These are phyloP conservation scores for Drosophila formosana DNA, from an alignment of 2,888 invertebrate genomes.

Conservation along the genomic window DNA sequence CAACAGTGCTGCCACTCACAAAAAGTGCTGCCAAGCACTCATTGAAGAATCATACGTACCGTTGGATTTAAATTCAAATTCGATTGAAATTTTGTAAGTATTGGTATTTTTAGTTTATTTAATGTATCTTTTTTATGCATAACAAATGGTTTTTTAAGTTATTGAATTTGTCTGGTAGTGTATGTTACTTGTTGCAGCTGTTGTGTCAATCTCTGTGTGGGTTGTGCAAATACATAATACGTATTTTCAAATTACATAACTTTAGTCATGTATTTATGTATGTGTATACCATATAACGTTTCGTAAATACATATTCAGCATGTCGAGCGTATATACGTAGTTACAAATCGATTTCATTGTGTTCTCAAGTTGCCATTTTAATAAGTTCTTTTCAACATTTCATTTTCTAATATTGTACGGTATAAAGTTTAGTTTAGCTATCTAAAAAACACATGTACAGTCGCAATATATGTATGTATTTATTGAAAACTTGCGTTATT, in stretches of 20 bases:
- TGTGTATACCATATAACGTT: constrained; percentile 31
- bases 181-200: constrained; percentile 55
- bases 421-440: constrained; percentile 79
- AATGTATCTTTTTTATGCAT: constrained; percentile 57
- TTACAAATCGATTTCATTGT: constrained; percentile 51
- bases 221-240: constrained; percentile 69
- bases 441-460: constrained; percentile 79
- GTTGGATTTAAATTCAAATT: constrained; percentile 6
- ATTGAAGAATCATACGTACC: not conserved
- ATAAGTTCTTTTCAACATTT: constrained; percentile 38
- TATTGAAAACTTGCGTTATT: constrained; percentile 68
- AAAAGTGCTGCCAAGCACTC: not conserved
- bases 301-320: constrained; percentile 73
- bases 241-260: constrained; percentile 49
- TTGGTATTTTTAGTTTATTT: constrained; percentile 65
- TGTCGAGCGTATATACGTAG: constrained; percentile 67
- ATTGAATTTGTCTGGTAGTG: constrained; percentile 69
- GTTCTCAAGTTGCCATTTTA: constrained; percentile 42
- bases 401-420: constrained; percentile 72
- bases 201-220: constrained; percentile 51
- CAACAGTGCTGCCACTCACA: not conserved
- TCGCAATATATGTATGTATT: constrained; percentile 56
- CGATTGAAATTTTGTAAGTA: constrained; percentile 20
- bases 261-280: constrained; percentile 15
- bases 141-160: constrained; percentile 52